phyloP scores from a whole-genome alignment of 2,797 vertebrate species.

The Masticophis lateralis region DNA sequence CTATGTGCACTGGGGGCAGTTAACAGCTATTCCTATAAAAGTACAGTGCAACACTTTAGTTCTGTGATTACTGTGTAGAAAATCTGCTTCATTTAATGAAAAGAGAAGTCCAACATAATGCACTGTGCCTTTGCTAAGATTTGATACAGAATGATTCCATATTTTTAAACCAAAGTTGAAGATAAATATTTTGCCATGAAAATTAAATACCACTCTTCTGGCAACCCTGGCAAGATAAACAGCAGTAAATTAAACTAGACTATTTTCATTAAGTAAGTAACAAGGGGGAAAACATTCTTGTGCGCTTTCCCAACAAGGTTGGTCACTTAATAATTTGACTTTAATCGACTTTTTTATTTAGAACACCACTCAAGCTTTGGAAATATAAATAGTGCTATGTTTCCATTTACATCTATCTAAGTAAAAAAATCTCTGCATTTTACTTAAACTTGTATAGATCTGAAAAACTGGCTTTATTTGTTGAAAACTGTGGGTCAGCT shows the following conservation, averaged over 20 bases:
- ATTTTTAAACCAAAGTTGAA: background rate
- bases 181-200: constrained; percentile 1
- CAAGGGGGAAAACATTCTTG: background rate
- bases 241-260: background rate
- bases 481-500: background rate
- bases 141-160: background rate
- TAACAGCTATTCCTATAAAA: background rate
- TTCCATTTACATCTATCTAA: background rate
- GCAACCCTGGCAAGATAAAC: background rate
- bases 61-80: background rate
- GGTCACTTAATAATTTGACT: background rate
- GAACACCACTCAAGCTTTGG: background rate
- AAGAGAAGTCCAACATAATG: background rate
- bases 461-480: background rate
- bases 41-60: fast-evolving
- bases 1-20: background rate
- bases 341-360: background rate
- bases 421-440: background rate
- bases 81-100: background rate
- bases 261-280: background rate
- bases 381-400: background rate
- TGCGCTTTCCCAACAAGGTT: background rate
- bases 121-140: background rate
- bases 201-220: background rate
- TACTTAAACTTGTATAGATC: background rate